These are phyloP conservation scores for Temnothorax curvispinosus DNA, from an alignment of 1,140 invertebrate species.

Conservation along the genomic window DNA sequence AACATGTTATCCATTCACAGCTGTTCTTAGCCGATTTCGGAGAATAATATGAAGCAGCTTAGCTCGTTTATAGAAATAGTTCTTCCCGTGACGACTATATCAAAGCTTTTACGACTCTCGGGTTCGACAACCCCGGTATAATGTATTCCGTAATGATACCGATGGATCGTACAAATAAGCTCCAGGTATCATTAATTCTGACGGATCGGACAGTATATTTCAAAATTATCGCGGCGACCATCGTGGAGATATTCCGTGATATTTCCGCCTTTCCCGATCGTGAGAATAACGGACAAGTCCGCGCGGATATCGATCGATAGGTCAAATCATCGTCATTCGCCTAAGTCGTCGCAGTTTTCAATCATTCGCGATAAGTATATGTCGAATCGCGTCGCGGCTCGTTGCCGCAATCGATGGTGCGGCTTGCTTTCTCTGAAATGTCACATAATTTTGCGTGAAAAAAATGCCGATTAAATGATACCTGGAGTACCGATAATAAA, in stretches of 20 bases:
- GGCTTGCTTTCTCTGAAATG: neutral
- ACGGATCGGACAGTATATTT: conserved; percentile 52
- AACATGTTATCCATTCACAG: neutral
- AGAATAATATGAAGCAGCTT: neutral
- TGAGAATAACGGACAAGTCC: conserved; percentile 59
- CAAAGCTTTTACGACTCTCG: conserved; percentile 1
- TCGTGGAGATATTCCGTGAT: conserved; percentile 66
- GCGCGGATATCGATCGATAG: conserved; percentile 31
- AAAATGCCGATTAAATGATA: conserved; percentile 18
- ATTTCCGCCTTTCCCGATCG: conserved; percentile 54
- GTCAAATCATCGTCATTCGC: conserved; percentile 21
- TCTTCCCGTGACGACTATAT: neutral
- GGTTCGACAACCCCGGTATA: conserved; percentile 61
- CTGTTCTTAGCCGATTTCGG: neutral
- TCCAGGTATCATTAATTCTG: conserved; percentile 62
- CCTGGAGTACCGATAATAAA: neutral
- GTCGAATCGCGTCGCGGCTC: neutral
- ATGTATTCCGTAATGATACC: conserved; percentile 42
- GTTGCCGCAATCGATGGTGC: conserved; percentile 3
- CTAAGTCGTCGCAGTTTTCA: neutral
- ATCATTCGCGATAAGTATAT: conserved; percentile 21
- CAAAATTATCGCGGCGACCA: conserved; percentile 67
- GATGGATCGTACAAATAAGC: conserved; percentile 5
- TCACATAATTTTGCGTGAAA: neutral
- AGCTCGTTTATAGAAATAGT: neutral